Percentiles rank a stretch among this genome's conserved stretches.
phyloP scores from a whole-genome alignment of 35 echinoderm and acorn worm species.

The Ophiothrix spiculata region DNA sequence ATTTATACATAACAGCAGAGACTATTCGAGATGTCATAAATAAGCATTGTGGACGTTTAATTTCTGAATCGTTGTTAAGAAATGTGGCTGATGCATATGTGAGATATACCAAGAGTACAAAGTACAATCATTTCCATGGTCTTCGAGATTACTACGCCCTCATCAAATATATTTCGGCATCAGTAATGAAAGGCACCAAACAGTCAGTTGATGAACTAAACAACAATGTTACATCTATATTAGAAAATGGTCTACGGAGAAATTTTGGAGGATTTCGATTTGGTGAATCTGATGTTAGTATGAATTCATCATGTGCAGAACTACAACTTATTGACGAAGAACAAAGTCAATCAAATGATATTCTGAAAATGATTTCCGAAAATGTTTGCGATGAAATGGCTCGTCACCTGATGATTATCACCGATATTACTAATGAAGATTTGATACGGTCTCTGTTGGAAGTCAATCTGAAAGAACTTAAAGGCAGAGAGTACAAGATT shows the following conservation, averaged over 20 bases:
- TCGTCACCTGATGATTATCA: slow-evolving; percentile 40
- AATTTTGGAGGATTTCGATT: slow-evolving; percentile 37
- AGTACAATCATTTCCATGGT: slow-evolving; percentile 26
- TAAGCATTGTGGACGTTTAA: neutral
- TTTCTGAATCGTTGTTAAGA: neutral
- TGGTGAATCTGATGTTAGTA: slow-evolving; percentile 9
- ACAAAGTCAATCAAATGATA: neutral
- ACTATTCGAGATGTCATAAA: slow-evolving; percentile 8
- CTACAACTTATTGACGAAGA: neutral
- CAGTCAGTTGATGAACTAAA: neutral
- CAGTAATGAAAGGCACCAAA: neutral
- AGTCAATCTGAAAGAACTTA: slow-evolving; percentile 18
- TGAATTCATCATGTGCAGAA: neutral
- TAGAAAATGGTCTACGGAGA: slow-evolving; percentile 23
- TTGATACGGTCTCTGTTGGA: slow-evolving; percentile 23
- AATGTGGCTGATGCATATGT: slow-evolving; percentile 27
- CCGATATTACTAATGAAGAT: neutral
- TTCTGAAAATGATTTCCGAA: slow-evolving; percentile 7
- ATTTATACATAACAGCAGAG: slow-evolving; percentile 29
- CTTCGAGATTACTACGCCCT: slow-evolving; percentile 37
- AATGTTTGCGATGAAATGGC: slow-evolving; percentile 20
- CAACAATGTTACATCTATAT: neutral
- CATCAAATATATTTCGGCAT: slow-evolving; percentile 11
- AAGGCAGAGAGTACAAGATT: neutral
- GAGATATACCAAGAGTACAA: neutral